Evolutionary conservation across 1,140 invertebrate genomes (phyloP), one percentile per base, ranked within the genome.

Genomic region (Dinothrombium tinctorium): DNA sequence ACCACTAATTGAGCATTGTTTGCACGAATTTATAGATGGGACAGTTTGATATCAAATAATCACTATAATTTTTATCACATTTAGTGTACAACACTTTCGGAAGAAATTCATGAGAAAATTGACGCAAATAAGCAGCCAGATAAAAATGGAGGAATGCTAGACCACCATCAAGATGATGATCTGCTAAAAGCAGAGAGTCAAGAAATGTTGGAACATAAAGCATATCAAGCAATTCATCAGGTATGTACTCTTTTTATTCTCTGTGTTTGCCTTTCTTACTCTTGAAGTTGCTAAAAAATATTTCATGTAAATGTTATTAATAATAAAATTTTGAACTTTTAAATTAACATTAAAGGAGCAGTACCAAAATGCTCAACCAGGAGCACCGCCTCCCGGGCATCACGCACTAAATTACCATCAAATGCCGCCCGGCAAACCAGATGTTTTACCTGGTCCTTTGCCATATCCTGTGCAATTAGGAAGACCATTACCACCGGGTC

Each of bases 181-280:
- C 12, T 36, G 33, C 20, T 36, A 22, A 36, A 36, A 15, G 37
- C 23, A 14, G 37, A 39, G 22, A 39, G 37, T 26, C 23, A 29
- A 26, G 37, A 39, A 2, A 15, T 26, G 17, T 4, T 15, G 19
- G 37, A 39, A 7, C 33, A 36, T 21, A 36, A 36, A 22, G 19
- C 15, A 9, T 36, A 36, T 36, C 33, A 12, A 36, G 12, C 19
- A 36, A 36, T 36, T 8, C 33, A 36, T 8, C 33, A 36, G 33
- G 33, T 36, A 36, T 22, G 33, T 17, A 33, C 12, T 7, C 7
- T n/a, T 28, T 28, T 28, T 28, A n/a, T 8, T 28, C n/a, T 28
- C 7, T 7, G n/a, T 7, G n/a, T 8, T 7, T 32, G 29, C n/a
- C 17, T 32, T 14, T 32, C n/a, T 32, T 32, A 32, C n/a, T 32